phyloP scores from a whole-genome alignment of 2,113 vertebrate genomes.

The Uria lomvia region DNA sequence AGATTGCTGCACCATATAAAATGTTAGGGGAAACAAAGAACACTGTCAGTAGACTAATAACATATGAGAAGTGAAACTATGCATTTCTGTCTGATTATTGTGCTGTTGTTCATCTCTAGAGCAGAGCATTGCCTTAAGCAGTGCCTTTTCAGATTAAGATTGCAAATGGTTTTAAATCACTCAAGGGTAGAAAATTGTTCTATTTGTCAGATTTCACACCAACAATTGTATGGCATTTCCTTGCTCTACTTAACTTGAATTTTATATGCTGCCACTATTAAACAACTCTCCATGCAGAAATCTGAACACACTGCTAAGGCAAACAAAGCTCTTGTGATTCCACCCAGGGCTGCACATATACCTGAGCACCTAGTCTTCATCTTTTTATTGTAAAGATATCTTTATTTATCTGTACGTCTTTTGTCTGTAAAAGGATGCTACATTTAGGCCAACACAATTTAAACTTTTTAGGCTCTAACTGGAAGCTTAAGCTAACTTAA shows the following conservation, averaged over 20 bases:
- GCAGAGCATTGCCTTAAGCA: not conserved
- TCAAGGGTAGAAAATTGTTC: slow-evolving; percentile 5
- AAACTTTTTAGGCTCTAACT: not conserved
- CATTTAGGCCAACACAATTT: not conserved
- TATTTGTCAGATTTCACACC: slow-evolving; percentile 30
- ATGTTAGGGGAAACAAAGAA: not conserved
- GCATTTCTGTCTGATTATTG: not conserved
- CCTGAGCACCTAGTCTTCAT: not conserved
- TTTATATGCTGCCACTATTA: not conserved
- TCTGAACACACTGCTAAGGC: not conserved
- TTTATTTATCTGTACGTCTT: not conserved
- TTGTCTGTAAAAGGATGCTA: not conserved
- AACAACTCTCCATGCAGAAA: not conserved
- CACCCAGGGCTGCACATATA: not conserved
- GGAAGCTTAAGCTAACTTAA: not conserved
- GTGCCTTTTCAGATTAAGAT: slow-evolving; percentile 2
- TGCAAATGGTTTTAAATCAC: slow-evolving; percentile 19
- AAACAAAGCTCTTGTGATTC: not conserved
- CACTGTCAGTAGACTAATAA: not conserved
- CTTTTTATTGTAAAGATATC: not conserved
- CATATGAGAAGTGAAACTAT: not conserved
- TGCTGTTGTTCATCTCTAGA: not conserved
- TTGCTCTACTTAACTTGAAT: not conserved
- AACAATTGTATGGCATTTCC: slow-evolving; percentile 1
- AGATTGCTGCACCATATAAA: not conserved